Base-by-base conservation (phyloP, 2,888 invertebrate species). In the Globia sparganii region DNA sequence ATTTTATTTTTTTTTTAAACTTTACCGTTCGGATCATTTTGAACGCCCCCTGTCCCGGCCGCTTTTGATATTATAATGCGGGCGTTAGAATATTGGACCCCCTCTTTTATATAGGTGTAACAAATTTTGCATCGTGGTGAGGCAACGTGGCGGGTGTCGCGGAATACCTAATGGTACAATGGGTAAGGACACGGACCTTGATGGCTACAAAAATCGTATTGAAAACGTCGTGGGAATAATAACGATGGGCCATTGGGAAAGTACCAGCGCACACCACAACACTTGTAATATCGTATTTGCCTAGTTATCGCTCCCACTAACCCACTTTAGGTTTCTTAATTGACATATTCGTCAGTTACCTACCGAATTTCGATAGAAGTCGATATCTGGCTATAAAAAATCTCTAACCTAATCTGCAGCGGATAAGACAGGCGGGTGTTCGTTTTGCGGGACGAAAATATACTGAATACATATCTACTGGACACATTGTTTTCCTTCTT, bases 31-130 rank as follows among this genome's bases (percentile, higher is more conserved):
- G 89, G 74, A 95, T 85, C 96, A 96, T 96, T 88, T 87, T 92
- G 87, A 87, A 87, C 91, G 91, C 91, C 91, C 69, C 92, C 89
- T 93, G 90, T 89, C 91, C 89, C 89, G 91, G 90, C 93, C 91
- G 89, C 93, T 93, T 93, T 92, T 91, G 88, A 94, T 93, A 93
- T 93, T 91, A 94, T 94, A 95, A 96, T 96, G 96, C 95, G 93
- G 91, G 92, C 94, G 91, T 91, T 94, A 94, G 94, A 92, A 95
- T 94, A 95, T 94, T 91, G 92, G 91, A 91, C 91, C 95, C 90
- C 91, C 91, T 93, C 95, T 96, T 96, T 95, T 96, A 96, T 96
- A 96, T 94, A 95, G 96, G 95, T 96, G 96, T 96, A 94, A 95
- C 94, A 96, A 96, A 96, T 96, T 96, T 96, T 96, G 95, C 96